Evolutionary conservation across 92 coral and sea anemone genomes (phyloP).

Genomic region (Virgularia gustaviana): DNA sequence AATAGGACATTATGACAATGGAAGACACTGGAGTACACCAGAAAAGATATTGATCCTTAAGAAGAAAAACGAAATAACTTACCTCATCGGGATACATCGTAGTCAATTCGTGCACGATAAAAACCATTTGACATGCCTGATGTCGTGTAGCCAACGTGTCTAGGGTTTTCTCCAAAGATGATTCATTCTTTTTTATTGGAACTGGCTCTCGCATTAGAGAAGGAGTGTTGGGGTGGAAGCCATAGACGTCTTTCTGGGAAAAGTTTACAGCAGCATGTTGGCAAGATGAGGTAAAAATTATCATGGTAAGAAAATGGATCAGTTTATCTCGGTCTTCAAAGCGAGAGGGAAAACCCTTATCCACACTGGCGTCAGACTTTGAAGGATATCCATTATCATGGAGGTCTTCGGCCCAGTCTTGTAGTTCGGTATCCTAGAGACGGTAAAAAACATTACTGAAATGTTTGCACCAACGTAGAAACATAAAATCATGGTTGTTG

Average conservation of each 20-base stretch:
- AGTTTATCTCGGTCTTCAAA: background rate
- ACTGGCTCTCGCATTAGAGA: constrained; percentile 5
- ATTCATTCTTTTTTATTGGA: constrained; percentile 2
- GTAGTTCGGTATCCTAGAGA: constrained; percentile 9
- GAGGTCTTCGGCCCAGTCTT: constrained; percentile 6
- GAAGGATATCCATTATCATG: constrained; percentile 6
- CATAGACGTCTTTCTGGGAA: background rate
- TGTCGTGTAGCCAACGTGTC: constrained; percentile 2
- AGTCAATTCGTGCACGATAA: constrained; percentile 3
- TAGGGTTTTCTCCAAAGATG: background rate
- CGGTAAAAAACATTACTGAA: too few species aligned
- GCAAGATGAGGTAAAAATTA: constrained; percentile 5
- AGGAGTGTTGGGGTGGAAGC: constrained; percentile 18
- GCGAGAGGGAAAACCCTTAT: background rate
- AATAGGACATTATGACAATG: too few species aligned
- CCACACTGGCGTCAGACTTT: background rate
- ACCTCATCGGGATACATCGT: constrained; percentile 6
- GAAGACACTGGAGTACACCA: too few species aligned
- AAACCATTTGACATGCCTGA: constrained; percentile 1
- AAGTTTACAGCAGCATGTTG: too few species aligned
- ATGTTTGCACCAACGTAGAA: too few species aligned
- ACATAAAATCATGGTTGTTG: too few species aligned
- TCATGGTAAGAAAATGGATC: constrained; percentile 1
- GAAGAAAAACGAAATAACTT: too few species aligned
- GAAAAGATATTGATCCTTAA: too few species aligned